phyloP scores from a whole-genome alignment of 2,888 invertebrate species.

The Molanna angustata region DNA sequence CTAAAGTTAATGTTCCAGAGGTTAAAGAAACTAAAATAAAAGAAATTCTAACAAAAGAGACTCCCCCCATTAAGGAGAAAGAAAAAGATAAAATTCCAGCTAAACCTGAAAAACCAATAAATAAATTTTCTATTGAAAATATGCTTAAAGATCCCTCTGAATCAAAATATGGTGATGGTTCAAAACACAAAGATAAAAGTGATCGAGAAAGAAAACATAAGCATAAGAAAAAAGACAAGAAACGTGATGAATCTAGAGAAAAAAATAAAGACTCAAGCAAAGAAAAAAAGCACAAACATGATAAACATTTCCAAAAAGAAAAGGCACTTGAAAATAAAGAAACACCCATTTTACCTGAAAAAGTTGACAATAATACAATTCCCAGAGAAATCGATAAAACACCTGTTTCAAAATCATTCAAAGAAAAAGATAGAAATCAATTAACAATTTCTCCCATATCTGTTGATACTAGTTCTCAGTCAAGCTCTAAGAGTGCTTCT shows the following conservation, averaged over 20 bases:
- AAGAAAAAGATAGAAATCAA: conserved; percentile 29
- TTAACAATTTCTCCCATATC: conserved; percentile 51
- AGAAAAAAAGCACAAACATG: conserved; percentile 56
- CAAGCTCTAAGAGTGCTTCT: conserved; percentile 24
- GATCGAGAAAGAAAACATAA: conserved; percentile 57
- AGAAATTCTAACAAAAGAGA: conserved; percentile 43
- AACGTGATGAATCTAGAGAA: conserved; percentile 60
- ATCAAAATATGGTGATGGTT: conserved; percentile 42
- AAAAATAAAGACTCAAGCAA: conserved; percentile 58
- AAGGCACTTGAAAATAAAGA: conserved; percentile 49
- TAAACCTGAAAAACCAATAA: conserved; percentile 47
- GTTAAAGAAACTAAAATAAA: conserved; percentile 46
- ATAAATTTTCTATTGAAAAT: conserved; percentile 53
- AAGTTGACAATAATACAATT: conserved; percentile 13
- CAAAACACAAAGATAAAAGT: conserved; percentile 53
- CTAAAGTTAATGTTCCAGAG: conserved; percentile 42
- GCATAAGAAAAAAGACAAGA: conserved; percentile 66
- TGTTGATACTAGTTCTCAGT: conserved; percentile 52
- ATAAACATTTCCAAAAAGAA: conserved; percentile 52
- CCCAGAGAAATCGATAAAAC: conserved; percentile 21
- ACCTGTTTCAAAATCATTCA: conserved; percentile 18
- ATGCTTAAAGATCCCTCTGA: conserved; percentile 49
- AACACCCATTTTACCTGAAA: conserved; percentile 44
- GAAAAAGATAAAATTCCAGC: conserved; percentile 39
- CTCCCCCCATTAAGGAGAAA: conserved; percentile 43